Base-by-base conservation (phyloP, 2,113 vertebrate species). In the Tenebrosternarchus preto region DNA sequence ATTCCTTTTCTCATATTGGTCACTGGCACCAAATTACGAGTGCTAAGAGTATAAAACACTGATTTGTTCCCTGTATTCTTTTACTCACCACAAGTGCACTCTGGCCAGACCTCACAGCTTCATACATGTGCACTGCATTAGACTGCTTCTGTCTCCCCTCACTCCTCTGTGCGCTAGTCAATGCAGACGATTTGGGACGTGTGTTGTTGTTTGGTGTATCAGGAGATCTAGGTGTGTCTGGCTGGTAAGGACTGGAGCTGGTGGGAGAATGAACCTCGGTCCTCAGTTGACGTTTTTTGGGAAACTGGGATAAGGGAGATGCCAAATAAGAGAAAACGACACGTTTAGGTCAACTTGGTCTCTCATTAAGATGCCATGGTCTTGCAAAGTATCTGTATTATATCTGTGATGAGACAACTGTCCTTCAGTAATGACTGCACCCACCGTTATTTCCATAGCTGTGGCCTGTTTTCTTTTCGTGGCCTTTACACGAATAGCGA, bases 41-140 rank as follows among this genome's bases (percentile, higher is more conserved):
- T 36, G 33, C 6, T 36, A 36, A 2, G 33, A 36, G 5, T 46
- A 46, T 1, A 46, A 46, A 9, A 46, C 39, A 46, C 1, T 11
- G 5, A 46, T 50, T 50, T 50, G 43, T 50, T 12, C 43, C 43
- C 5, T 55, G 3, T 55, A 4, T 27, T 85, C 7, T 15, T 36
- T 77, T n/a, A 20, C 92, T 94, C 86, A 96, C 95, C 93, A 93
- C 91, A 72, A 94, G 87, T 19, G 94, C 94, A 27, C 86, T 90
- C 85, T 90, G 94, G 83, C 91, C 95, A 19, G 86, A 88, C 80
- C 69, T 76, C 80, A 97, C 86, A 17, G 95, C 95, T 73, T 94
- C 91, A 29, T 93, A 96, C 78, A 97, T 92, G 69, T 94, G 77
- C 80, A 69, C 86, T 56, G 84, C 82, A 77, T 73, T 84, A 31